Evolutionary conservation across 2,113 vertebrate genomes (phyloP), one percentile per base, ranked within the genome.

Genomic region (Caretta caretta): DNA sequence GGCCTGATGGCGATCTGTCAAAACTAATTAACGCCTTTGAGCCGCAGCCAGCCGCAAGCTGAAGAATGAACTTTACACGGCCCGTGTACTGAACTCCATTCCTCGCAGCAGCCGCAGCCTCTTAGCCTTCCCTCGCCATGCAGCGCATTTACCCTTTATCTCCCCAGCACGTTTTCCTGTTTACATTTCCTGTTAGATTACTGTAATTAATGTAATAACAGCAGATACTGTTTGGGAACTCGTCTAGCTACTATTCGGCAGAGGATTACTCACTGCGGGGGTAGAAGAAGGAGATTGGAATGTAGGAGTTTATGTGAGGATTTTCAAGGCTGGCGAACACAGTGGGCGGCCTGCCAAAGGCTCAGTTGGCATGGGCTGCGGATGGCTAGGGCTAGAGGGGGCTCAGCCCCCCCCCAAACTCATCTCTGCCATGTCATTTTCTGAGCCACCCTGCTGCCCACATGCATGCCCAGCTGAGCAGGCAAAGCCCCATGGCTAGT

Each of bases 121-220:
- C 62, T n/a, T 90, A 62, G 89, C 86, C 81, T 90, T 80, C 83
- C 62, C 85, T 72, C 48, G 20, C 79, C 80, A 76, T 57, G 57
- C 19, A 72, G 93, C 87, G 69, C 88, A 93, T 29, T 84, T 65
- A 0, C 48, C 80, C 94, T 91, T 98, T 98, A 98, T 98, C 98
- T 97, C 87, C 96, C 90, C 78, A 89, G n/a, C 4, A 42, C 96
- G 96, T 96, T 98, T 98, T 98, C 98, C 97, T 98, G 97, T 98
- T 98, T 99, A 98, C 89, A 86, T 98, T 98, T 97, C 97, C 96
- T 97, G 90, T 97, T 94, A 94, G 98, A 94, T 96, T 84, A 94
- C 93, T 90, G 88, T 94, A 97, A 98, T 97, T 97, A 96, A 97
- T 86, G 92, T 96, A 98, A 93, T 87, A 94, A 78, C 80, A 92